A percentile compares a stretch with the other conserved stretches of the same genome.
Conservation (phyloP, 2,113 vertebrate genomes). For the Actenoides hombroni region DNA sequence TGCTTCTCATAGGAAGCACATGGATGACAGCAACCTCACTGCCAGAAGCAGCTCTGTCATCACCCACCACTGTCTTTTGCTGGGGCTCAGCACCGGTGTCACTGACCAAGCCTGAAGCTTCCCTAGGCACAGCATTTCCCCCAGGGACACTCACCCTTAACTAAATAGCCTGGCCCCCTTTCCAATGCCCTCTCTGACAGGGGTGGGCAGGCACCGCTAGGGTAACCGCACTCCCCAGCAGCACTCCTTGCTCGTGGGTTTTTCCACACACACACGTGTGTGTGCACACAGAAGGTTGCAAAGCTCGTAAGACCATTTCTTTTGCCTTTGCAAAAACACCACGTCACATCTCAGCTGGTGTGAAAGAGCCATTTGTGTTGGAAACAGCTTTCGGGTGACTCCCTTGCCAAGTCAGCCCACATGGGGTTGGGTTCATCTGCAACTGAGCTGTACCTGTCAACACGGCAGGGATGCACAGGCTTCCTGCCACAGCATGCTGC, state of each 20-base stretch:
- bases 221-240: fast-evolving
- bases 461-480: neutral
- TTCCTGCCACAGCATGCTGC: fast-evolving
- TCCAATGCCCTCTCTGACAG: neutral
- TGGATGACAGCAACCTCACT: neutral
- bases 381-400: neutral
- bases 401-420: neutral
- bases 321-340: neutral
- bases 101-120: neutral
- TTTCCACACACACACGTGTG: fast-evolving
- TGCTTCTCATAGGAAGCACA: fast-evolving
- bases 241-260: neutral
- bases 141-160: fast-evolving
- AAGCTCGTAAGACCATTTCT: neutral
- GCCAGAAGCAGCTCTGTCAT: neutral
- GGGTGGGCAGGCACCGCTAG: fast-evolving
- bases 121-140: neutral
- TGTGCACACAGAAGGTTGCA: neutral
- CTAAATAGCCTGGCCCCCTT: neutral
- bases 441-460: neutral
- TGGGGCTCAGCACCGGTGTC: fast-evolving
- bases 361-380: neutral
- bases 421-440: neutral
- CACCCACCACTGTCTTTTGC: fast-evolving
- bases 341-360: neutral